phyloP scores from a whole-genome alignment of 2,113 vertebrate species.

The Ophthalmolycus amberensis region DNA sequence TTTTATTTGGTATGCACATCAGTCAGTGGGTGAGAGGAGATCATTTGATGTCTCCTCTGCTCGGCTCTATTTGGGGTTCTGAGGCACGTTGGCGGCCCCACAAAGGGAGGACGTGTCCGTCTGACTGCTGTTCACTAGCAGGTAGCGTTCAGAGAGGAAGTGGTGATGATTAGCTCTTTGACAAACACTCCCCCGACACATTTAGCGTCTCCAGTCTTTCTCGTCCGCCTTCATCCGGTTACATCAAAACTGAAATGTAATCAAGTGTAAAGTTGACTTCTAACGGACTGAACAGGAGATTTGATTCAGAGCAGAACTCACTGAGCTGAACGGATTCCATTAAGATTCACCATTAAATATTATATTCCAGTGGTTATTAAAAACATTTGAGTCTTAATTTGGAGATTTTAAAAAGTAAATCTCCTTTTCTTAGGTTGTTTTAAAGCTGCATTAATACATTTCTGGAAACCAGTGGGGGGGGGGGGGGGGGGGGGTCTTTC shows the following conservation, averaged over 20 bases:
- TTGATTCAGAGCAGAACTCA: no score
- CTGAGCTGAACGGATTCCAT: no score
- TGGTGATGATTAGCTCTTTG: constrained; percentile 11
- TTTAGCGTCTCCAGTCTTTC: neutral
- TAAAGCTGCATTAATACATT: no score
- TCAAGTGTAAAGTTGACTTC: neutral
- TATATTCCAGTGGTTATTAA: no score
- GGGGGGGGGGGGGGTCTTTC: no score
- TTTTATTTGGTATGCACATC: constrained; percentile 24
- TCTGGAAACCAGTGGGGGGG: no score
- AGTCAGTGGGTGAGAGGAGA: constrained; percentile 18
- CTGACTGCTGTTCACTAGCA: constrained; percentile 8
- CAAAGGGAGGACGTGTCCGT: constrained; percentile 14
- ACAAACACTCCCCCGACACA: neutral
- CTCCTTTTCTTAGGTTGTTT: no score
- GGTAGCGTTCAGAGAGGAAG: neutral
- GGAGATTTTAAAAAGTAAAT: no score
- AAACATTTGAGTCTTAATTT: no score
- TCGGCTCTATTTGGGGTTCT: constrained; percentile 6
- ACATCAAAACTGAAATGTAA: neutral
- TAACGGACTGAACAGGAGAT: neutral
- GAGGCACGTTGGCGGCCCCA: constrained; percentile 13
- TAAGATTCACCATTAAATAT: no score
- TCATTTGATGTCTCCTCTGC: constrained; percentile 23
- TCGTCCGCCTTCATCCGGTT: neutral